These are phyloP conservation scores for Falco rusticolus DNA, from an alignment of 2,797 vertebrate species.

Conservation along the genomic window DNA sequence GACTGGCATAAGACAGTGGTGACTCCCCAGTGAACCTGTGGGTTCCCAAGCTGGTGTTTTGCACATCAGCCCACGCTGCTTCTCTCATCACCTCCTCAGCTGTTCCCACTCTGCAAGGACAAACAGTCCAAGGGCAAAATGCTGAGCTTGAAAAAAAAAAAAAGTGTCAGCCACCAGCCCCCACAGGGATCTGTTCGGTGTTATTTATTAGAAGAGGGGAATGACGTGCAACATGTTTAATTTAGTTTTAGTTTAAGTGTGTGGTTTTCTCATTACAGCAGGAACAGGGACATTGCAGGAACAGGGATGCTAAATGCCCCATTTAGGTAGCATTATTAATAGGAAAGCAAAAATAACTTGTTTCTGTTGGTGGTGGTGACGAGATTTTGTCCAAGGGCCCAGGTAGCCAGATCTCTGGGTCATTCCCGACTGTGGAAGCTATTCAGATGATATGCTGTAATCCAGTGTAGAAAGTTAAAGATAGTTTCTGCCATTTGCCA, in stretches of 20 bases:
- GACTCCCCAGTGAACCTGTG: rapidly evolving
- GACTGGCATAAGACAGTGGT: neutral
- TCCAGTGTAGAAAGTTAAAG: neutral
- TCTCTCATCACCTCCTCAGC: conserved; percentile 57
- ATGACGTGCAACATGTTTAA: neutral
- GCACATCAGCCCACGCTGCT: neutral
- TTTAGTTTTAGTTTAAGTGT: neutral
- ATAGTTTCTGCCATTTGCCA: neutral
- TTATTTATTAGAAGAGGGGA: neutral
- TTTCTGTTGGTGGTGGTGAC: neutral
- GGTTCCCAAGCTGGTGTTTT: neutral
- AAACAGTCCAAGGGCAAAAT: neutral
- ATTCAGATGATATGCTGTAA: neutral
- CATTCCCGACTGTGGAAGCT: neutral
- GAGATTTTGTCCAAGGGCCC: neutral
- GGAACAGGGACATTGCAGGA: neutral
- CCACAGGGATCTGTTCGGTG: neutral
- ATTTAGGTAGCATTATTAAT: neutral
- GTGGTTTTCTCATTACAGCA: neutral
- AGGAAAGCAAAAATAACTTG: neutral
- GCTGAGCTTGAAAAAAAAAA: neutral
- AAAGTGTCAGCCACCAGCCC: neutral
- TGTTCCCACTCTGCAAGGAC: conserved; percentile 11
- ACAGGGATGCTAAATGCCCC: neutral
- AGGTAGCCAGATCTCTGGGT: neutral